These are phyloP conservation scores for Parnassius glacialis DNA, from an alignment of 2,888 invertebrate genomes.

Conservation along the genomic window DNA sequence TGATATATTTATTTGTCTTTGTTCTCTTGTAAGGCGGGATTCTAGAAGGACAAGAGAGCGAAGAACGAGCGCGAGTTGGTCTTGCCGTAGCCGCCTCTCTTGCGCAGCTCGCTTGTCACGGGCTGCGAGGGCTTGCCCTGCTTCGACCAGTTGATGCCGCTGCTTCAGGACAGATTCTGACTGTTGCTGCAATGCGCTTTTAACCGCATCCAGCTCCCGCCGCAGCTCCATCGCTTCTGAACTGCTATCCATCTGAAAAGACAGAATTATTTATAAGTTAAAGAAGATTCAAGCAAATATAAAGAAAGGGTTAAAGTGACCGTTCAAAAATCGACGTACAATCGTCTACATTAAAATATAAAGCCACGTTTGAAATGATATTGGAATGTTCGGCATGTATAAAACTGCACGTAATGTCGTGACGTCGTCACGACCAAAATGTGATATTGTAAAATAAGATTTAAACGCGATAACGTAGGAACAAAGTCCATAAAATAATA, in stretches of 20 bases:
- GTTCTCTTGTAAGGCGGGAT: slow-evolving; percentile 86
- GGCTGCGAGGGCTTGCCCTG: slow-evolving; percentile 80
- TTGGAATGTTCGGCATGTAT: slow-evolving; percentile 9
- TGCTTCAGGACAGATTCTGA: slow-evolving; percentile 83
- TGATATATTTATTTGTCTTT: slow-evolving; percentile 85
- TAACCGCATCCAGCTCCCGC: slow-evolving; percentile 84
- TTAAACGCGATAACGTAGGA: slow-evolving; percentile 31
- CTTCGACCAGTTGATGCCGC: slow-evolving; percentile 84
- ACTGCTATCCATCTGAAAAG: slow-evolving; percentile 85
- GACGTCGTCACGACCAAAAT: neutral
- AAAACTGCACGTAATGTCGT: slow-evolving; percentile 1
- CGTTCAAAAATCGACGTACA: slow-evolving; percentile 6
- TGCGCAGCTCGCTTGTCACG: slow-evolving; percentile 82
- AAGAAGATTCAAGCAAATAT: neutral
- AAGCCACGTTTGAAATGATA: slow-evolving; percentile 16
- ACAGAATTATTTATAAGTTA: slow-evolving; percentile 35
- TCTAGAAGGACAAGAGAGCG: slow-evolving; percentile 86
- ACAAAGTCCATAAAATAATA: slow-evolving; percentile 37
- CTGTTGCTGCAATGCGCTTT: slow-evolving; percentile 83
- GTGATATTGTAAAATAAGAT: slow-evolving; percentile 8
- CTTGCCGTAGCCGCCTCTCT: slow-evolving; percentile 84
- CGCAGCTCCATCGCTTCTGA: slow-evolving; percentile 80
- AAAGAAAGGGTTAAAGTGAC: neutral
- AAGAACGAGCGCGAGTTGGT: slow-evolving; percentile 86
- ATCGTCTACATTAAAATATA: slow-evolving; percentile 1